These are phyloP conservation scores for Lagenorhynchus albirostris DNA, from an alignment of 2,113 vertebrate genomes.

Conservation along the genomic window DNA sequence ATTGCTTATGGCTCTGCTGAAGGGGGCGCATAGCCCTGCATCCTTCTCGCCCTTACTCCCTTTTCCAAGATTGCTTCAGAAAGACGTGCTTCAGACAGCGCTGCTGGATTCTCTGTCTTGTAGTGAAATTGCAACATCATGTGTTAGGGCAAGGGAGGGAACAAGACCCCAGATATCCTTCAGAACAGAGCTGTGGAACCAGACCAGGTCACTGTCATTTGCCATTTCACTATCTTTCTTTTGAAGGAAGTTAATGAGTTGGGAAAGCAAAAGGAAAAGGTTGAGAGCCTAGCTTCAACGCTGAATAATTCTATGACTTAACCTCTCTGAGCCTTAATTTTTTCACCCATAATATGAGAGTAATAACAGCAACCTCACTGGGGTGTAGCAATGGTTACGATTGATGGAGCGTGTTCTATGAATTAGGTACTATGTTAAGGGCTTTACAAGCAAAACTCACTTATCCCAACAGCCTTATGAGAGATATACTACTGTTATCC, in stretches of 20 bases:
- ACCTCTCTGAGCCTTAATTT: background rate
- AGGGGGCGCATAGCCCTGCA: background rate
- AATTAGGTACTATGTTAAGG: background rate
- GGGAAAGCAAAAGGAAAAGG: background rate
- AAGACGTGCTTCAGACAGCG: background rate
- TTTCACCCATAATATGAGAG: background rate
- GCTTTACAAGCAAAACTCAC: background rate
- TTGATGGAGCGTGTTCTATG: background rate
- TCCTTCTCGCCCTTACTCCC: background rate
- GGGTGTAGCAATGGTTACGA: background rate
- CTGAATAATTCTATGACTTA: background rate
- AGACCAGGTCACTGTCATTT: background rate
- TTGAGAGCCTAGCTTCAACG: background rate
- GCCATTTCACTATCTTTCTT: background rate
- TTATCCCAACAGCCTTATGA: background rate
- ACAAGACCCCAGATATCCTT: background rate
- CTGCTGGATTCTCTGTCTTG: background rate
- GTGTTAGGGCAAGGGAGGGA: background rate
- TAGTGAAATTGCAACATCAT: background rate
- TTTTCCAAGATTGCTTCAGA: slow-evolving; percentile 24
- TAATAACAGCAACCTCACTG: background rate
- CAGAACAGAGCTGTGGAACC: background rate
- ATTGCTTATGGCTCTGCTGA: slow-evolving; percentile 31
- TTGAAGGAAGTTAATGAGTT: background rate
- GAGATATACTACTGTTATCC: background rate